Evolutionary conservation across 1,140 invertebrate genomes (phyloP).

Genomic region (Rhyacophila brunnea): DNA sequence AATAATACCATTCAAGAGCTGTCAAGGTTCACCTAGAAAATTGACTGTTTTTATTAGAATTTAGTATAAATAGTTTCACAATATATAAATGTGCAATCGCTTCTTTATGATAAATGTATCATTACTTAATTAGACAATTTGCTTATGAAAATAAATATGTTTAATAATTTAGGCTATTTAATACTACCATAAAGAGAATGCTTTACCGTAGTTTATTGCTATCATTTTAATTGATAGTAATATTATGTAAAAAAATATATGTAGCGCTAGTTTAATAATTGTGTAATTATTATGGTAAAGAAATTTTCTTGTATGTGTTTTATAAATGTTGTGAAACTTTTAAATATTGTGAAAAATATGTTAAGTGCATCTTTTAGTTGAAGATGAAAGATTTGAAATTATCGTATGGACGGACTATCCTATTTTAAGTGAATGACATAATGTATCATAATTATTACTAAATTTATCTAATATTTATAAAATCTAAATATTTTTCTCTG

Average conservation of each 20-base stretch:
- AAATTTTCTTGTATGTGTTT: slow-evolving; percentile 19
- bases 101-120: slow-evolving; percentile 12
- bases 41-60: slow-evolving; percentile 19
- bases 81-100: slow-evolving; percentile 4
- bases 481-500: slow-evolving; percentile 18
- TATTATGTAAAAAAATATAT: slow-evolving; percentile 6
- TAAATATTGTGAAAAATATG: slow-evolving; percentile 24
- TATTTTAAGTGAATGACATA: slow-evolving; percentile 17
- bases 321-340: slow-evolving; percentile 30
- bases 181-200: not conserved
- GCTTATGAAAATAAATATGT: slow-evolving; percentile 12
- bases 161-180: no score
- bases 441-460: no score
- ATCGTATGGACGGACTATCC: slow-evolving; percentile 15
- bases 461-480: no score
- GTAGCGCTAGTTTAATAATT: slow-evolving; percentile 7
- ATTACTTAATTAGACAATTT: slow-evolving; percentile 11
- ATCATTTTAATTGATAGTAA: slow-evolving; percentile 7
- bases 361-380: slow-evolving; percentile 2
- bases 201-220: slow-evolving; percentile 13
- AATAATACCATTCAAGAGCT: not conserved
- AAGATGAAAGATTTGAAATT: slow-evolving; percentile 16
- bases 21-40: not conserved
- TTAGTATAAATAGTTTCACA: slow-evolving; percentile 15
- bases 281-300: slow-evolving; percentile 1